Evolutionary conservation across 92 coral and sea anemone genomes (phyloP).

Genomic region (Epizoanthus rinbou): DNA sequence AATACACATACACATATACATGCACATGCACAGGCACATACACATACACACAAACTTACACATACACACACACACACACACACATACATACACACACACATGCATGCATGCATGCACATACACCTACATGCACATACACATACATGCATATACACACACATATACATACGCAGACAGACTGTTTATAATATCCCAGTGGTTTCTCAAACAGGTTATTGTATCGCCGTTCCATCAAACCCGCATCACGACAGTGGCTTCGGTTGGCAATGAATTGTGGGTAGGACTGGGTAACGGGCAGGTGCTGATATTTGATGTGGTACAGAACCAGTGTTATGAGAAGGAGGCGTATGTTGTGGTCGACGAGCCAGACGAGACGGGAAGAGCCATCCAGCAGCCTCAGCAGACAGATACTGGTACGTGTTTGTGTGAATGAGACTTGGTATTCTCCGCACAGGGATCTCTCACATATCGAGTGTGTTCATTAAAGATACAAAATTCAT

Average conservation of each 20-base stretch:
- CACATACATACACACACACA: no score
- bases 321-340: constrained; percentile 49
- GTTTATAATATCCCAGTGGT: not conserved
- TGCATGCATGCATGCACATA: no score
- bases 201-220: constrained; percentile 64
- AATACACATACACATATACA: no score
- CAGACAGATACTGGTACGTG: constrained; percentile 9
- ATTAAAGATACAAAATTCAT: no score
- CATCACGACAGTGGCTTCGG: constrained; percentile 75
- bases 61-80: no score
- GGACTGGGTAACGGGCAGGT: constrained; percentile 95
- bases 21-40: no score
- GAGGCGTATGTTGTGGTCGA: constrained; percentile 1
- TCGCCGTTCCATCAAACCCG: constrained; percentile 83
- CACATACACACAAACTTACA: no score
- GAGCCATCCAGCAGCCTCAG: not conserved
- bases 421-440: no score
- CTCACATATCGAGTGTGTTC: no score
- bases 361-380: not conserved
- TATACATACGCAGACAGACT: not conserved
- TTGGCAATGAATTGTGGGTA: constrained; percentile 85
- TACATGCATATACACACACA: no score
- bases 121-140: no score
- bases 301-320: constrained; percentile 72
- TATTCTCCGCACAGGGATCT: no score